Evolutionary conservation across 2,797 vertebrate species (phyloP), one percentile per base, ranked within the genome.

Genomic region (Prunella strophiata): DNA sequence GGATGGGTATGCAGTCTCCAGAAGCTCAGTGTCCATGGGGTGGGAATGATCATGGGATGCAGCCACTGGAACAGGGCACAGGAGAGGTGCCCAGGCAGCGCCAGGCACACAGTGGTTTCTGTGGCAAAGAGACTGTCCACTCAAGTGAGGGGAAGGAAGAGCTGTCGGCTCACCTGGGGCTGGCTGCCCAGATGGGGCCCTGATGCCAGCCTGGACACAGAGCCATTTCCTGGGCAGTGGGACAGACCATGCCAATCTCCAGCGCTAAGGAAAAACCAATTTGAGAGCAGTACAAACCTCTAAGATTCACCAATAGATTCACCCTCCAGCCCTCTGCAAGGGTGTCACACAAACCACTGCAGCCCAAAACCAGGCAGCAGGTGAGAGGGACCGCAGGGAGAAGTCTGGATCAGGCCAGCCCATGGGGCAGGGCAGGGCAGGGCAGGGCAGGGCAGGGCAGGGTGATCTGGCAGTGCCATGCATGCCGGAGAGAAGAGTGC

Each of bases 401-500:
- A 48, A 47, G 70, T 16, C 58, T 55, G 72, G 81, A 8, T 29
- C 43, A 65, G 50, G 61, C 17, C 67, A 89, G 58, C 22, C 30
- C 0, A 0, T 25, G 5, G 45, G 51, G 19, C 4, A 8, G 36
- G 42, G 19, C 11, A 65, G 26, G 83, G 34, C 34, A 8, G 36
- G 42, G 19, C 11, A 65, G 26, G 83, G 34, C 34, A 65, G 26
- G 83, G 19, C 4, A 8, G 36, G 42, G 19, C 11, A 65, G 26
- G 83, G 59, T 0, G 0, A 71, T 34, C 71, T 10, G 27, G 27
- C 86, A 91, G 62, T 5, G 4, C 29, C 9, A 0, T 2, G 1
- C n/a, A 82, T 55, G 50, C 67, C 0, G 0, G n/a, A 74, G 34
- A 26, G 25, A 21, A 54, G n/a, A 85, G 74, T 0, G 1, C 18